phyloP scores from a whole-genome alignment of 2,888 invertebrate species.

The Abrostola tripartita region DNA sequence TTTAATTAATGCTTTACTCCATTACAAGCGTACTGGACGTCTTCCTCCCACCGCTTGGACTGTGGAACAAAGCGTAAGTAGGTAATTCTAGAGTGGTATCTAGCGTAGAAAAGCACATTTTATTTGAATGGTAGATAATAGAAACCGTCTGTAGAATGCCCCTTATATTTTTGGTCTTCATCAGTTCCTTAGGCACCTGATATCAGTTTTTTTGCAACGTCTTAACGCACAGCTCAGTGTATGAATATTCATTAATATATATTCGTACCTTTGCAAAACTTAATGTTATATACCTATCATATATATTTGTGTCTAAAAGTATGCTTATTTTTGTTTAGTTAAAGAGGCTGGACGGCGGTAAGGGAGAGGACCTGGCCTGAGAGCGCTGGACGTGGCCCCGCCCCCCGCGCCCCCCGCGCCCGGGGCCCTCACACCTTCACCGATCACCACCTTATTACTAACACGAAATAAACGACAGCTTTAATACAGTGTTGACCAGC shows the following conservation, averaged over 20 bases:
- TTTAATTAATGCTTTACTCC: slow-evolving; percentile 25
- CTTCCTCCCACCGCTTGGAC: slow-evolving; percentile 83
- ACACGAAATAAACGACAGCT: slow-evolving; percentile 44
- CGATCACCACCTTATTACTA: slow-evolving; percentile 24
- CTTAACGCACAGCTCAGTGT: too few species aligned
- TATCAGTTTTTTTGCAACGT: too few species aligned
- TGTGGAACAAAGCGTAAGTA: slow-evolving; percentile 84
- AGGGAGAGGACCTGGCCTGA: slow-evolving; percentile 84
- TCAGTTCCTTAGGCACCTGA: too few species aligned
- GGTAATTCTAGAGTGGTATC: slow-evolving; percentile 10
- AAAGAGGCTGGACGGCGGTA: slow-evolving; percentile 84
- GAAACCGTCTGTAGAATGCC: too few species aligned
- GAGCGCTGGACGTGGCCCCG: slow-evolving; percentile 37
- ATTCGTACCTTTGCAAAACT: too few species aligned
- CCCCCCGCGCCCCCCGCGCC: slow-evolving; percentile 41
- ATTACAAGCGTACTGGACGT: slow-evolving; percentile 85
- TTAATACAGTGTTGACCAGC: slow-evolving; percentile 23
- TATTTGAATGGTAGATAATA: slow-evolving; percentile 7
- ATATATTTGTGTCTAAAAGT: slow-evolving; percentile 3
- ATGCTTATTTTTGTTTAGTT: slow-evolving; percentile 67
- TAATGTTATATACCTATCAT: too few species aligned
- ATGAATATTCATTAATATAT: too few species aligned
- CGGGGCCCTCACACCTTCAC: slow-evolving; percentile 8
- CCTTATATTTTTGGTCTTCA: too few species aligned
- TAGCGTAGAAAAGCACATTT: slow-evolving; percentile 20